Evolutionary conservation across 2,797 vertebrate species (phyloP).

Genomic region (Chaetodon trifasciatus): DNA sequence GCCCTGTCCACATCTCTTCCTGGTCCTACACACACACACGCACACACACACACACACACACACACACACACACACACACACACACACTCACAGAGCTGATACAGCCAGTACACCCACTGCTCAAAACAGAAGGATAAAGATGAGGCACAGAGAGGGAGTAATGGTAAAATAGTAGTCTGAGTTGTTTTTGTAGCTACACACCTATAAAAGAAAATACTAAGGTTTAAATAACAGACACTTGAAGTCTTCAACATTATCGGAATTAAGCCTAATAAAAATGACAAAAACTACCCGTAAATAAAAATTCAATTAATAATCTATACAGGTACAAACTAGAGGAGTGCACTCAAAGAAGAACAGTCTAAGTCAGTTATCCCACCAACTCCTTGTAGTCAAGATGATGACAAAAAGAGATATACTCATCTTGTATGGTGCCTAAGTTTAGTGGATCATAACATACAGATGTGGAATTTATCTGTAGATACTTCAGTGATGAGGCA

Average conservation of each 20-base stretch:
- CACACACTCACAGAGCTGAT: constrained; percentile 22
- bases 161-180: not conserved
- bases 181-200: not conserved
- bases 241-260: not conserved
- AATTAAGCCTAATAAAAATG: too few species aligned
- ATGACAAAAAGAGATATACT: too few species aligned
- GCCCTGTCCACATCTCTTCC: constrained; percentile 37
- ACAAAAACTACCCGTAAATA: too few species aligned
- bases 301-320: too few species aligned
- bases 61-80: not conserved
- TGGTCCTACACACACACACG: constrained; percentile 22
- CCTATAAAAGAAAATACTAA: not conserved
- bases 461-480: too few species aligned
- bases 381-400: too few species aligned
- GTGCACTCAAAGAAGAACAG: too few species aligned
- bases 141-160: not conserved
- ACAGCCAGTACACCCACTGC: not conserved
- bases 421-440: too few species aligned
- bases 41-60: constrained; percentile 1
- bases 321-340: too few species aligned
- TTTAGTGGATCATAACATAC: too few species aligned
- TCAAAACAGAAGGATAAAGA: not conserved
- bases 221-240: not conserved
- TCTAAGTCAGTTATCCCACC: too few species aligned
- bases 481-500: too few species aligned